phyloP scores from a whole-genome alignment of 2,797 vertebrate species.

The Coccyzus lansbergi region DNA sequence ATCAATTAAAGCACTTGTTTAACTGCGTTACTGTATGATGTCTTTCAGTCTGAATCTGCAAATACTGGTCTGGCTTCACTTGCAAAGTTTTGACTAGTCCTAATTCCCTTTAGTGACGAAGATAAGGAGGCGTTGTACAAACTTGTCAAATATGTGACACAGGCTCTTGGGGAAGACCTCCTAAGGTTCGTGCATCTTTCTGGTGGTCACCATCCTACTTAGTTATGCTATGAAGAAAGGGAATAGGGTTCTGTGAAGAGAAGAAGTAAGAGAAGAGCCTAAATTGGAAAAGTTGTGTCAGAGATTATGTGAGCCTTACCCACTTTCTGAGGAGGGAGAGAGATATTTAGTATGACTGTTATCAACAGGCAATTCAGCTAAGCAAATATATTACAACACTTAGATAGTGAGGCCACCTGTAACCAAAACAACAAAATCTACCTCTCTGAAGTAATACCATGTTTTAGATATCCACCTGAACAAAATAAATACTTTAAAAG shows the following conservation, averaged over 20 bases:
- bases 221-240: not conserved
- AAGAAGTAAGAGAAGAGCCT: not conserved
- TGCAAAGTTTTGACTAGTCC: not conserved
- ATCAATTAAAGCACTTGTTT: not conserved
- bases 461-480: not conserved
- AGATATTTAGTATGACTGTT: not conserved
- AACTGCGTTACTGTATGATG: not conserved
- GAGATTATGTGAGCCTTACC: not conserved
- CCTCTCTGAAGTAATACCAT: not conserved
- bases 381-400: not conserved
- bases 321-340: not conserved
- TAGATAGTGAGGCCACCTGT: not conserved
- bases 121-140: not conserved
- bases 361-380: not conserved
- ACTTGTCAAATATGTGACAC: not conserved
- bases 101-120: not conserved
- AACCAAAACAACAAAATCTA: not conserved
- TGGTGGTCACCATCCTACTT: not conserved
- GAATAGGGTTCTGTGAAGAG: not conserved
- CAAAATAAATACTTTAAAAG: not conserved
- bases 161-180: not conserved
- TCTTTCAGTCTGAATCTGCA: not conserved
- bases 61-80: not conserved
- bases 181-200: not conserved
- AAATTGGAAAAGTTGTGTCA: not conserved